phyloP scores from a whole-genome alignment of 2,113 vertebrate genomes.

The Cryptomyrus ogoouensis region DNA sequence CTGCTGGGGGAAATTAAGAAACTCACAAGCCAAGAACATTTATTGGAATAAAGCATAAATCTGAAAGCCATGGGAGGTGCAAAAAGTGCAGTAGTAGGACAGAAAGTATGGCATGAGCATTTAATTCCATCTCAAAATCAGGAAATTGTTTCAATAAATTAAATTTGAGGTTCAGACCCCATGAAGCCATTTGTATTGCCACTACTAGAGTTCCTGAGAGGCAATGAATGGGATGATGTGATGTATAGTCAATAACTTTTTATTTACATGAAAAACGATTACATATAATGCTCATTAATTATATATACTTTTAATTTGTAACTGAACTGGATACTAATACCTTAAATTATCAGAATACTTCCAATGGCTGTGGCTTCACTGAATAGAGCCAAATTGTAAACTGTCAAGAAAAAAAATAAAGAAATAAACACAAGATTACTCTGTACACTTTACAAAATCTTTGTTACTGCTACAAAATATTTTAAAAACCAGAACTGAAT shows the following conservation, averaged over 20 bases:
- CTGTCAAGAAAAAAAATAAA: neutral
- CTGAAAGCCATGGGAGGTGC: neutral
- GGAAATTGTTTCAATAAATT: neutral
- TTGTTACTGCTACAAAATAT: conserved; percentile 53
- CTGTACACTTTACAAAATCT: conserved; percentile 38
- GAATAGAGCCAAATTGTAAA: conserved; percentile 6
- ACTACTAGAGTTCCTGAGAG: neutral
- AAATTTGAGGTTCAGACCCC: neutral
- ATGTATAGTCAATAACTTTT: neutral
- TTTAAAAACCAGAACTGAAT: conserved; percentile 46
- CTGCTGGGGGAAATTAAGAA: neutral
- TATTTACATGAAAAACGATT: neutral
- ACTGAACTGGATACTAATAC: neutral
- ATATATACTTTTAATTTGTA: neutral
- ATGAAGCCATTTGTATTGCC: neutral
- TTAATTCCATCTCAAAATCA: neutral
- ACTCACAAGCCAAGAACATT: neutral
- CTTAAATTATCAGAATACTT: neutral
- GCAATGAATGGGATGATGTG: neutral
- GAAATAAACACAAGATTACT: conserved; percentile 28
- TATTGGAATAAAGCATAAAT: neutral
- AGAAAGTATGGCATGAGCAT: neutral
- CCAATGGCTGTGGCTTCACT: neutral
- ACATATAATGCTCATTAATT: neutral
- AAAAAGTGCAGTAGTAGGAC: neutral